Evolutionary conservation across 2,888 invertebrate genomes (phyloP).

Genomic region (Pseudanteris insignis): DNA sequence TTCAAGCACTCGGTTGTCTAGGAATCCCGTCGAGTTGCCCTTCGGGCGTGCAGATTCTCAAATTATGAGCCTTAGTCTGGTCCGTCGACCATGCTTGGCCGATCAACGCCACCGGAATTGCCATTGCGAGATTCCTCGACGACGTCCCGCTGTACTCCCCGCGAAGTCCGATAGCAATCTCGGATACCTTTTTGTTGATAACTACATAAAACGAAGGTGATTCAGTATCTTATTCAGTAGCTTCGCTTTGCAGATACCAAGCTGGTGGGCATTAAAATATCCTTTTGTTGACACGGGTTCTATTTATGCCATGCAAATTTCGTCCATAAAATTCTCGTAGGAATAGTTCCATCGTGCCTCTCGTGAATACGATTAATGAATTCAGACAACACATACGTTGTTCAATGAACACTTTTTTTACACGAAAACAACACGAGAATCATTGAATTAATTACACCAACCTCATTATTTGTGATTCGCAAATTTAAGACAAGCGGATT

Average conservation of each 20-base stretch:
- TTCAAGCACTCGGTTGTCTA: slow-evolving; percentile 25
- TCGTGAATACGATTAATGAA: too few species aligned
- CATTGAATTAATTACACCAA: too few species aligned
- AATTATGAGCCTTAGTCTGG: slow-evolving; percentile 29
- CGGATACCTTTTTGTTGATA: slow-evolving; percentile 29
- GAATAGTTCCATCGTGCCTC: background rate
- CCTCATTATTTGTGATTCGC: too few species aligned
- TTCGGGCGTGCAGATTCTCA: slow-evolving; percentile 19
- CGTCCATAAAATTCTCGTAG: slow-evolving; percentile 1
- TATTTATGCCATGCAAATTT: slow-evolving; percentile 18
- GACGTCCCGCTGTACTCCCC: slow-evolving; percentile 30
- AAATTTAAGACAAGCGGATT: too few species aligned
- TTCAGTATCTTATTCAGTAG: slow-evolving; percentile 8
- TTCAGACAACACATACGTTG: too few species aligned
- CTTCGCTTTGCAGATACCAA: slow-evolving; percentile 11
- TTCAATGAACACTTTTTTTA: too few species aligned
- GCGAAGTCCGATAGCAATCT: slow-evolving; percentile 27
- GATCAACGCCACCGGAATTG: slow-evolving; percentile 40
- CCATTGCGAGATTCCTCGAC: slow-evolving; percentile 31
- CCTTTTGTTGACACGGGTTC: slow-evolving; percentile 21
- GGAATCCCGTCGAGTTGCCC: slow-evolving; percentile 22
- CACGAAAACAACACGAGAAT: too few species aligned
- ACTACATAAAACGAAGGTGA: slow-evolving; percentile 32
- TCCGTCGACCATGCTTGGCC: slow-evolving; percentile 12
- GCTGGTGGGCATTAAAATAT: slow-evolving; percentile 26